phyloP scores from a whole-genome alignment of 2,888 invertebrate species.

The Smittia sp. region DNA sequence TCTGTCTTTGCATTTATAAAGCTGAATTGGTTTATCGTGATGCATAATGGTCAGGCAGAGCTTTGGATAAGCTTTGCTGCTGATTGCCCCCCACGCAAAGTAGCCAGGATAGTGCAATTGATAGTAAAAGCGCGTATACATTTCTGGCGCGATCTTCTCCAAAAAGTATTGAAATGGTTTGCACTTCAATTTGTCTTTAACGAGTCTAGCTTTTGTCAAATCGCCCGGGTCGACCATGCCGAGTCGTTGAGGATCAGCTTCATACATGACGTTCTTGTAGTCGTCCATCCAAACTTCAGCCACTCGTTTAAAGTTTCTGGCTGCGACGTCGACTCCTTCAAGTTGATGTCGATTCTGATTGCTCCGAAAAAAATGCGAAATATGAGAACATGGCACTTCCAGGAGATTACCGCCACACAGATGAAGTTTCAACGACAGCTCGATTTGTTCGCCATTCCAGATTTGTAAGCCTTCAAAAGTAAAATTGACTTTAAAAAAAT shows the following conservation, averaged over 20 bases:
- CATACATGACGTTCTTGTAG: conserved; percentile 75
- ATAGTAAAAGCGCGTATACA: no score
- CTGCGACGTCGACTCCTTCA: not conserved
- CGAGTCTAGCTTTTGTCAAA: conserved; percentile 64
- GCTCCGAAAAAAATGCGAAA: conserved; percentile 54
- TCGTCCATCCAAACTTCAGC: conserved; percentile 99
- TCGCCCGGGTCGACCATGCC: conserved; percentile 75
- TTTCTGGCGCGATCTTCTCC: conserved; percentile 85
- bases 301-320: conserved; percentile 76
- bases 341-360: not conserved
- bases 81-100: not conserved
- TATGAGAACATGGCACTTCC: conserved; percentile 66
- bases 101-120: no score
- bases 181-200: conserved; percentile 72
- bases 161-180: conserved; percentile 95
- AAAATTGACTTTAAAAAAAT: no score
- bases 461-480: no score
- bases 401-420: conserved; percentile 2
- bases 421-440: not conserved
- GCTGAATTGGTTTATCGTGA: no score
- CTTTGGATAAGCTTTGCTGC: not conserved
- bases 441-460: conserved; percentile 10
- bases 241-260: conserved; percentile 69
- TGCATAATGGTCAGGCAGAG: no score
- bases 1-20: not conserved